Evolutionary conservation across 2,797 vertebrate species (phyloP), one percentile per base, ranked within the genome.

Genomic region (Gobionotothen gibberifrons): DNA sequence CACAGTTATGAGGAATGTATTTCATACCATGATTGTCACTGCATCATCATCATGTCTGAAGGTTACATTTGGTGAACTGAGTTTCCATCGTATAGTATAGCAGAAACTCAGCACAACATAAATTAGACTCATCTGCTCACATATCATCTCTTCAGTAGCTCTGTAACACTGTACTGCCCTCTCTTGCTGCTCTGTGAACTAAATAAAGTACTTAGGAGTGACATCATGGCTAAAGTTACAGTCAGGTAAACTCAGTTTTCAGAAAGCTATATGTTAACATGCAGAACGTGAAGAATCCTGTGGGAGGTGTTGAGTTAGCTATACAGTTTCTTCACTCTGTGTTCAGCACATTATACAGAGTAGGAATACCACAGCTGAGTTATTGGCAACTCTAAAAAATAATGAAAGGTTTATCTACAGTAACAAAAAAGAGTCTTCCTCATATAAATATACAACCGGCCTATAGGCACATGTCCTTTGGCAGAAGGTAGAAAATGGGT

Each of bases 181-280:
- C 32, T 32, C 32, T 17, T 49, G 53, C 55, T 67, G 49, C 15
- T 67, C 42, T 8, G 3, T 22, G 42, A 64, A 32, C 59, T 52
- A 63, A 64, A 61, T 73, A 54, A 53, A 58, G 44, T n/a, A 5
- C 4, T 14, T 10, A 3, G 11, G 21, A 9, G 43, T 68, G 62
- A 79, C 12, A 5, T 81, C 48, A 43, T 60, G 22, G 22, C 32
- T 85, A 65, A 3, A 46, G 60, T 76, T 81, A 49, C 79, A 22
- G 22, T 68, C 63, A 57, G 56, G 16, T 40, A 17, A 36, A 60
- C 29, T 29, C 10, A 13, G n/a, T 55, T 40, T 40, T 69, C 21
- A 67, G 53, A 74, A 69, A 36, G 46, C 48, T 79, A 72, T 62
- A 80, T 32, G 76, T 60, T 67, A 72, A 76, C 54, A 60, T 74